Evolutionary conservation across 1,140 invertebrate genomes (phyloP).

Genomic region (Drosophila varians): DNA sequence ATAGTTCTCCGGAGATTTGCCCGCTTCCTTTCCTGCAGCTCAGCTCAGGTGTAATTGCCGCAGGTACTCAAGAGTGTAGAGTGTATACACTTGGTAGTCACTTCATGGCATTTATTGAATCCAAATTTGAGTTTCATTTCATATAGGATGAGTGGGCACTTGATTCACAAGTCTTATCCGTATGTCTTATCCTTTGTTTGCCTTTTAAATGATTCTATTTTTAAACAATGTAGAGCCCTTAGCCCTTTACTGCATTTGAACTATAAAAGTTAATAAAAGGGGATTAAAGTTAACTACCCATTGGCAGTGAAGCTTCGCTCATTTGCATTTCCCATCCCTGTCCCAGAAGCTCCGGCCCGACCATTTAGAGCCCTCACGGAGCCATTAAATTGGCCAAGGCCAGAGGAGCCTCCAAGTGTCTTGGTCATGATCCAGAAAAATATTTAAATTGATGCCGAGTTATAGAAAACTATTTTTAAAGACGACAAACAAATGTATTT

Average conservation of each 20-base stretch:
- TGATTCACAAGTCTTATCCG: neutral
- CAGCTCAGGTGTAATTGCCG: constrained; percentile 34
- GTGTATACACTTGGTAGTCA: neutral
- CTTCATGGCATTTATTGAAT: constrained; percentile 3
- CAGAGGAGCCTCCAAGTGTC: constrained; percentile 26
- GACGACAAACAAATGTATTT: neutral
- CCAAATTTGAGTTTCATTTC: neutral
- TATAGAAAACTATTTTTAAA: constrained; percentile 22
- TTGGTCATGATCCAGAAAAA: constrained; percentile 46
- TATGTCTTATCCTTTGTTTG: neutral
- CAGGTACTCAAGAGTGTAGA: constrained; percentile 10
- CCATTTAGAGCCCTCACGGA: constrained; percentile 16
- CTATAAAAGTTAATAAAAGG: neutral
- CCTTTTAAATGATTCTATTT: neutral
- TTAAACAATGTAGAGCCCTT: constrained; percentile 4
- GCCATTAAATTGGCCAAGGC: constrained; percentile 36
- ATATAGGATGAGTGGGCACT: neutral
- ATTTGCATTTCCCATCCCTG: neutral
- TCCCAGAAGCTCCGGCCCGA: constrained; percentile 13
- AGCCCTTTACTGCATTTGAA: neutral
- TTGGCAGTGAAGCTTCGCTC: constrained; percentile 22
- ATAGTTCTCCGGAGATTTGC: constrained; percentile 33
- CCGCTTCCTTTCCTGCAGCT: constrained; percentile 25
- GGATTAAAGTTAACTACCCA: neutral
- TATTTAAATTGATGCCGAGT: constrained; percentile 36